Conservation (phyloP, 2,888 invertebrate species). For the Fabriciana adippe region DNA sequence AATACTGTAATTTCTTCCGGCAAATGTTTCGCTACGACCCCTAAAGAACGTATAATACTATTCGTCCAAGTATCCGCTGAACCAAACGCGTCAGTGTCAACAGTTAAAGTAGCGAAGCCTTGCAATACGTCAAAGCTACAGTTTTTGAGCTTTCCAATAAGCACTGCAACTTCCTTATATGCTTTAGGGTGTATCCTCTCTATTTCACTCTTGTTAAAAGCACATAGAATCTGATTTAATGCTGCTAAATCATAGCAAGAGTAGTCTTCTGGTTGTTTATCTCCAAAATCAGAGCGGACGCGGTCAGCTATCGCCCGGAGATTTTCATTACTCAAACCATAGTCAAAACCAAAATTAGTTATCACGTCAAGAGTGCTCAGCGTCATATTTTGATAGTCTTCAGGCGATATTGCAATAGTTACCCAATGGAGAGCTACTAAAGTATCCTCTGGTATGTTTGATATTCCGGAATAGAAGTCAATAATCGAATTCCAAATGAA, state of each 20-base stretch:
- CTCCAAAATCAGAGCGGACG: constrained; percentile 77
- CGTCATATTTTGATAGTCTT: constrained; percentile 78
- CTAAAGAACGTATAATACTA: constrained; percentile 58
- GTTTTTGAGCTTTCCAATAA: constrained; percentile 69
- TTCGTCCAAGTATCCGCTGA: constrained; percentile 64
- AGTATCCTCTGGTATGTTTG: constrained; percentile 67
- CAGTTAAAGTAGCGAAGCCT: constrained; percentile 73
- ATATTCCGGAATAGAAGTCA: constrained; percentile 56
- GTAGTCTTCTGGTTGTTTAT: constrained; percentile 80
- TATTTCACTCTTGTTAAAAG: constrained; percentile 79
- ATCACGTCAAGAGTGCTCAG: constrained; percentile 78
- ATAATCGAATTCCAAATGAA: constrained; percentile 66
- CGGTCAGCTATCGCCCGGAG: constrained; percentile 73
- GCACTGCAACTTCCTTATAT: constrained; percentile 73
- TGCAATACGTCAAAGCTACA: constrained; percentile 69
- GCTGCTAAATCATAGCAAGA: constrained; percentile 80
- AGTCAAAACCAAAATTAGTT: constrained; percentile 79
- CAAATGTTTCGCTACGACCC: constrained; percentile 67
- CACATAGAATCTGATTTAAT: constrained; percentile 80
- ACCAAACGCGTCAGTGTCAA: constrained; percentile 71
- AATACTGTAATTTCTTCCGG: constrained; percentile 29
- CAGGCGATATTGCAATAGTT: constrained; percentile 68
- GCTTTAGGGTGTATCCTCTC: constrained; percentile 77
- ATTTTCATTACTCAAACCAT: constrained; percentile 65
- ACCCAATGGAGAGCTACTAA: constrained; percentile 73